phyloP scores from a whole-genome alignment of 2,113 vertebrate species.

The Neogobius melanostomus region DNA sequence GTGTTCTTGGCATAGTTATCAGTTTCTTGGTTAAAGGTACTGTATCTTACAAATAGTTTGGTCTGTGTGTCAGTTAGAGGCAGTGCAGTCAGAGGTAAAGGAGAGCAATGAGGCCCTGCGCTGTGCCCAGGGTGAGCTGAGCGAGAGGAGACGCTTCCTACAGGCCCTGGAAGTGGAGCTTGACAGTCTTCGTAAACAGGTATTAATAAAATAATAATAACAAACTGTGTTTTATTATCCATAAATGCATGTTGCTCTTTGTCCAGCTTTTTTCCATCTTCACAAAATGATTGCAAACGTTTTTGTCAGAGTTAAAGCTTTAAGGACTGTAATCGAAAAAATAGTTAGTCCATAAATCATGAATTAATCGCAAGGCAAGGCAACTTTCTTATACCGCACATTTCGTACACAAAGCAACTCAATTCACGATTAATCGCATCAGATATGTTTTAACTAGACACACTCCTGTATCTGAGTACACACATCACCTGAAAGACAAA shows the following conservation, averaged over 20 bases:
- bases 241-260: background rate
- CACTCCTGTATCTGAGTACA: too few species aligned
- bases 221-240: background rate
- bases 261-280: background rate
- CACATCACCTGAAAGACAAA: too few species aligned
- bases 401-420: too few species aligned
- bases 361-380: too few species aligned
- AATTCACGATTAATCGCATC: too few species aligned
- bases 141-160: conserved; percentile 75
- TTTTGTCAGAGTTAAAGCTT: background rate
- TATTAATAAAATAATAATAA: conserved; percentile 19
- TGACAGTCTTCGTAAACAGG: conserved; percentile 77
- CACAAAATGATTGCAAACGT: background rate
- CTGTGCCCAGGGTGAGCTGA: conserved; percentile 72
- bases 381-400: too few species aligned
- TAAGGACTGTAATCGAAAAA: background rate
- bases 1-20: too few species aligned
- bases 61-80: conserved; percentile 65
- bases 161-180: conserved; percentile 79
- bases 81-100: conserved; percentile 75
- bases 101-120: conserved; percentile 76
- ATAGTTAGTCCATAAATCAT: too few species aligned
- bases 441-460: too few species aligned
- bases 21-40: too few species aligned
- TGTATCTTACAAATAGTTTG: background rate